Evolutionary conservation across 2,797 vertebrate genomes (phyloP).

Genomic region (Euphonia xanthogaster): DNA sequence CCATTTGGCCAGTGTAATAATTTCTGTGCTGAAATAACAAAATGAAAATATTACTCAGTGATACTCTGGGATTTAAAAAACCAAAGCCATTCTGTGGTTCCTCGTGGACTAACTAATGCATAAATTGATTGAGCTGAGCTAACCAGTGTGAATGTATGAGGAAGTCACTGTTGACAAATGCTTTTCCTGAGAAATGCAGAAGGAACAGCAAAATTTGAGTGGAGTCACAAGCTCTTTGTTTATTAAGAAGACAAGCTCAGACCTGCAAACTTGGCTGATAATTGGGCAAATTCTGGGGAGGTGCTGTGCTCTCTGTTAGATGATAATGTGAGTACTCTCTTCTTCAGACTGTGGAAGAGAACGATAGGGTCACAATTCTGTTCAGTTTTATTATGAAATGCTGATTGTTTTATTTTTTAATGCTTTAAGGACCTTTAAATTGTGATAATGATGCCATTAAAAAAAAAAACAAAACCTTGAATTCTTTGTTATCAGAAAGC

Average conservation of each 20-base stretch:
- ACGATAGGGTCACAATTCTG: not conserved
- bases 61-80: not conserved
- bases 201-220: not conserved
- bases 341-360: not conserved
- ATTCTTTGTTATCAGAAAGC: not conserved
- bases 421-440: not conserved
- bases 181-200: not conserved
- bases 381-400: not conserved
- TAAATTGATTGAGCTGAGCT: not conserved
- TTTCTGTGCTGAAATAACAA: not conserved
- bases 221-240: not conserved
- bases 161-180: not conserved
- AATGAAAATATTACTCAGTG: not conserved
- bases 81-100: not conserved
- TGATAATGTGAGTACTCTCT: not conserved
- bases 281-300: not conserved
- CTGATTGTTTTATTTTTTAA: not conserved
- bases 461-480: not conserved
- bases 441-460: not conserved
- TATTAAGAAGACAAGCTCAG: not conserved
- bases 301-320: not conserved
- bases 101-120: not conserved
- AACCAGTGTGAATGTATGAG: not conserved
- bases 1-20: not conserved
- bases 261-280: not conserved